These are phyloP conservation scores for Selene dorsalis DNA, from an alignment of 2,797 vertebrate species.

Conservation along the genomic window DNA sequence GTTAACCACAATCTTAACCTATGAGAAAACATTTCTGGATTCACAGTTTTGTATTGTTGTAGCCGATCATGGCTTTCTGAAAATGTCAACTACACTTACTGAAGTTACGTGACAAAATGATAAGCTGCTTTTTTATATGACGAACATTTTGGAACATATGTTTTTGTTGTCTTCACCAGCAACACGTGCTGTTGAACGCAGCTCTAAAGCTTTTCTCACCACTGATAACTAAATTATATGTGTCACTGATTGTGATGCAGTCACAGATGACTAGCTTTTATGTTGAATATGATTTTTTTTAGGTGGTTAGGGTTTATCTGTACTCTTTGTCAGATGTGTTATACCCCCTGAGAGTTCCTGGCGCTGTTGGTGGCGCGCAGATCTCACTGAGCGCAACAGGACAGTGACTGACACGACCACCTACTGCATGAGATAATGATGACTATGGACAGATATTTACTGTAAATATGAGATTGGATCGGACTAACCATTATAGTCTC, in stretches of 20 bases:
- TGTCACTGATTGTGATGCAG: constrained; percentile 2
- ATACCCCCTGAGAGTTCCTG: too few species aligned
- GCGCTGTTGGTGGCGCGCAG: constrained; percentile 4
- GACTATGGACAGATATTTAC: constrained; percentile 23
- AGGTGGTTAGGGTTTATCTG: constrained; percentile 7
- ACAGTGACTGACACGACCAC: constrained; percentile 50
- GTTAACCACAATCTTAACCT: neutral
- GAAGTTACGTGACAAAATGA: neutral
- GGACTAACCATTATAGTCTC: neutral
- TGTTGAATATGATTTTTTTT: constrained; percentile 13
- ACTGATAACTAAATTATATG: constrained; percentile 20
- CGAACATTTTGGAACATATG: neutral
- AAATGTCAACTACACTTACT: too few species aligned
- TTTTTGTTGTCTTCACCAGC: neutral
- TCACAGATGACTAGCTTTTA: constrained; percentile 18
- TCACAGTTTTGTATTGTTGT: neutral
- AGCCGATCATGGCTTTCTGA: too few species aligned
- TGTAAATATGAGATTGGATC: constrained; percentile 15
- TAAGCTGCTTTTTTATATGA: neutral
- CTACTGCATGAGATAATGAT: constrained; percentile 13
- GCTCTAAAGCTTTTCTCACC: neutral
- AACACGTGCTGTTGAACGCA: too few species aligned
- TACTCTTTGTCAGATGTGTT: constrained; percentile 10
- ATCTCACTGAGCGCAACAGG: constrained; percentile 33
- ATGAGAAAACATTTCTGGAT: neutral